Conservation (phyloP, 2,797 vertebrate genomes). For the Dicrostonyx torquatus region DNA sequence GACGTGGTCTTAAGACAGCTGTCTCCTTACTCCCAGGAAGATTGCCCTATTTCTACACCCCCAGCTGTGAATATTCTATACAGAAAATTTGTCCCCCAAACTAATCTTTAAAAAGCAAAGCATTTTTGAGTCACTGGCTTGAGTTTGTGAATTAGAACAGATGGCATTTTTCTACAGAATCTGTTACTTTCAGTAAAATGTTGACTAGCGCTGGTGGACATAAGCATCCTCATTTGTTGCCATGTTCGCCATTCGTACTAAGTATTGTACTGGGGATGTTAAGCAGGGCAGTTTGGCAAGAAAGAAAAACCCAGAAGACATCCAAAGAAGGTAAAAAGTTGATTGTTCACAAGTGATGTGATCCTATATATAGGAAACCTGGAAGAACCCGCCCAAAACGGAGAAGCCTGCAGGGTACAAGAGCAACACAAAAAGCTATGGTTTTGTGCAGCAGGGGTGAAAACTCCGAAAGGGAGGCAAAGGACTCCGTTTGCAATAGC, state of each 20-base stretch:
- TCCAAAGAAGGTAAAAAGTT: conserved; percentile 39
- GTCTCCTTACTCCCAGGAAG: not conserved
- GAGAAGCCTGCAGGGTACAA: not conserved
- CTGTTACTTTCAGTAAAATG: not conserved
- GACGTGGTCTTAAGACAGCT: not conserved
- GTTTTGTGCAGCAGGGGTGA: conserved; percentile 1
- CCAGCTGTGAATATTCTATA: not conserved
- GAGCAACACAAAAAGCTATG: not conserved
- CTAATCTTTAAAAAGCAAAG: not conserved
- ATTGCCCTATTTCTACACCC: not conserved
- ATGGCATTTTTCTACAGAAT: conserved; percentile 41
- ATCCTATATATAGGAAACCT: conserved; percentile 30
- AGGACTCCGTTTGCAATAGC: not conserved
- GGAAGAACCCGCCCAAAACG: not conserved
- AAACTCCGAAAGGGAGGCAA: conserved; percentile 21
- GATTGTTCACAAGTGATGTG: conserved; percentile 35
- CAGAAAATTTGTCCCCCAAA: not conserved
- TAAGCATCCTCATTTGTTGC: not conserved
- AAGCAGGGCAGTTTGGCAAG: conserved; percentile 21
- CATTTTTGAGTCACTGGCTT: not conserved
- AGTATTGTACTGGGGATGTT: conserved; percentile 7
- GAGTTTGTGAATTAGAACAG: not conserved
- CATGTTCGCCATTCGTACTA: not conserved
- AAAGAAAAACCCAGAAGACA: conserved; percentile 1
- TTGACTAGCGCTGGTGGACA: not conserved